These are phyloP conservation scores for Portunus trituberculatus DNA, from an alignment of 1,140 invertebrate species.

Conservation along the genomic window DNA sequence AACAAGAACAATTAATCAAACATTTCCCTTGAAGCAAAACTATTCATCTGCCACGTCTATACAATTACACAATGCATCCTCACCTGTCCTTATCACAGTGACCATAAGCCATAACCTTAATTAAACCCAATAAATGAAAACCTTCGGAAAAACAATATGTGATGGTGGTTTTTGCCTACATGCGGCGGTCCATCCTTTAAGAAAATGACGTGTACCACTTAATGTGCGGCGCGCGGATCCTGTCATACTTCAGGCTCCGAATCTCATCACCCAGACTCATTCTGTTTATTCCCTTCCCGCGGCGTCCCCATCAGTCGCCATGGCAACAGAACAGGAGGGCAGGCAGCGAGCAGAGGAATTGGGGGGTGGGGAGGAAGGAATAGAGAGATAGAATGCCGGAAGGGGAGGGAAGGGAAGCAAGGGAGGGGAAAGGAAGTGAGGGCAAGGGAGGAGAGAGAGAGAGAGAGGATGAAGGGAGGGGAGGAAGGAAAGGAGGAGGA, in stretches of 20 bases:
- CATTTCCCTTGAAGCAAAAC: no score
- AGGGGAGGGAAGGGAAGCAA: background rate
- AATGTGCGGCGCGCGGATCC: background rate
- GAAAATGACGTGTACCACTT: background rate
- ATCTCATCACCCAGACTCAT: background rate
- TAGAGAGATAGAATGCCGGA: background rate
- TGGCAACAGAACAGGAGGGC: background rate
- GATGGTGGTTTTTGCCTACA: no score
- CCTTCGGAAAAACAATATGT: no score
- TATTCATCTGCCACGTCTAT: no score
- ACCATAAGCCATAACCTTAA: no score
- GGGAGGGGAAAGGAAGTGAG: background rate
- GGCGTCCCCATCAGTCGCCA: slow-evolving; percentile 7
- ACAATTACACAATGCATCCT: no score
- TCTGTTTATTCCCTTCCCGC: background rate
- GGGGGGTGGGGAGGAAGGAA: background rate
- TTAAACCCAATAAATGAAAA: no score
- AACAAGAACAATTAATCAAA: no score
- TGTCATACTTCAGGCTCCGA: background rate
- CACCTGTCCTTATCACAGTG: no score
- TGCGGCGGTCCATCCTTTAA: background rate
- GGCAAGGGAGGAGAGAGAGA: background rate
- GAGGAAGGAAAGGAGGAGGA: no score
- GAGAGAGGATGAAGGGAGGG: background rate
- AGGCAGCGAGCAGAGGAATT: no score